Conservation (phyloP, 1,140 invertebrate species). For the Atopsyche davidsoni region DNA sequence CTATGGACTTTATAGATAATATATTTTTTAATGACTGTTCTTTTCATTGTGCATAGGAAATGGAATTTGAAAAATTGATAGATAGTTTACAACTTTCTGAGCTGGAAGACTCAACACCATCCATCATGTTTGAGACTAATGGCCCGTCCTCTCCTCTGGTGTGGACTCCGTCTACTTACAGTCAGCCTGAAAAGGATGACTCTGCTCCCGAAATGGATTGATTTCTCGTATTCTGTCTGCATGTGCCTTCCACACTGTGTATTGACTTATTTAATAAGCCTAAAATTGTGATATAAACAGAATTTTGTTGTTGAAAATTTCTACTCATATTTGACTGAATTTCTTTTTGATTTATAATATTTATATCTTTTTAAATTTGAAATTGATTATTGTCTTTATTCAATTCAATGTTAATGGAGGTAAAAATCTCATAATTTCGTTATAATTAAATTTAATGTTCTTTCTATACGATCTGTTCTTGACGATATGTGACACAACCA, state of each 20-base stretch:
- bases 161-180: conserved; percentile 17
- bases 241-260: conserved; percentile 5
- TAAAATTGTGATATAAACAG: not conserved
- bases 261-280: conserved; percentile 1
- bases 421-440: not conserved
- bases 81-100: conserved; percentile 19
- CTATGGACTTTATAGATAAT: not conserved
- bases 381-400: not conserved
- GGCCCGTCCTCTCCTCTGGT: not conserved
- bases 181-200: conserved; percentile 28
- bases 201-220: conserved; percentile 22
- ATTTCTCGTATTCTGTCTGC: not conserved
- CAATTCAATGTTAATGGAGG: not conserved
- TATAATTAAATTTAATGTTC: no score
- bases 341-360: not conserved
- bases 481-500: no score
- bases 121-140: conserved; percentile 1
- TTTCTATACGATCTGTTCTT: no score
- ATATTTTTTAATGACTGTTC: not conserved
- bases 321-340: not conserved
- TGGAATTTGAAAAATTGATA: conserved; percentile 17
- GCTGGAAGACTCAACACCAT: not conserved
- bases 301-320: not conserved
- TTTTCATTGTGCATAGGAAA: conserved; percentile 3
- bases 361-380: not conserved